Conservation (phyloP, 2,113 vertebrate genomes). For the Anarrhichthys ocellatus region DNA sequence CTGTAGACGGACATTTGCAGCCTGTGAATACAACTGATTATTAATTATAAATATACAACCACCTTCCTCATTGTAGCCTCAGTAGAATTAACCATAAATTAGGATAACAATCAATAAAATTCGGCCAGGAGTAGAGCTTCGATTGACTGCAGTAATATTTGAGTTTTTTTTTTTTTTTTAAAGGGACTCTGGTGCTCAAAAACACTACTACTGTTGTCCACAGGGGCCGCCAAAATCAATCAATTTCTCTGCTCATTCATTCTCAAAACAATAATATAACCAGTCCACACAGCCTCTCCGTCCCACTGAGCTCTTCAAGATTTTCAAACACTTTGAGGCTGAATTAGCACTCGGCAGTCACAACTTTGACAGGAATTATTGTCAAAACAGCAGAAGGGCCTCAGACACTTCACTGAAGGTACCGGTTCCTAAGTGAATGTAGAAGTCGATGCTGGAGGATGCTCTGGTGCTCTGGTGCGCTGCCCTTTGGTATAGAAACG, state of each 20-base stretch:
- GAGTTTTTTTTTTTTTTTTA: too few species aligned
- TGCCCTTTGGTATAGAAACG: neutral
- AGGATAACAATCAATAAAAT: neutral
- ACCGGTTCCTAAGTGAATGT: neutral
- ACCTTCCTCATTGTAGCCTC: neutral
- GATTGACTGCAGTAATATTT: too few species aligned
- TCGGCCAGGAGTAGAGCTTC: too few species aligned
- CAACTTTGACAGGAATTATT: neutral
- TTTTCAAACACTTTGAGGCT: too few species aligned
- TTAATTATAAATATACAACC: neutral
- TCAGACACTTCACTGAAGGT: neutral
- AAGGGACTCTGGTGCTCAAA: too few species aligned
- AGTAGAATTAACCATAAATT: neutral
- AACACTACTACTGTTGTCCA: too few species aligned
- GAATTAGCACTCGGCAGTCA: too few species aligned
- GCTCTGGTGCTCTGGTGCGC: too few species aligned
- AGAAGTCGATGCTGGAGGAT: neutral
- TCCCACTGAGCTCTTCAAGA: neutral
- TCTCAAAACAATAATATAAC: neutral
- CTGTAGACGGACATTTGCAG: neutral
- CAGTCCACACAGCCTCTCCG: neutral
- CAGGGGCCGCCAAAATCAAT: neutral
- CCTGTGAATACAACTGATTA: neutral
- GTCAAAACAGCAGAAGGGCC: neutral
- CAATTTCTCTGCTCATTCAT: neutral